These are phyloP conservation scores for Rhagoletis zephyria DNA, from an alignment of 1,140 invertebrate species.

Conservation along the genomic window DNA sequence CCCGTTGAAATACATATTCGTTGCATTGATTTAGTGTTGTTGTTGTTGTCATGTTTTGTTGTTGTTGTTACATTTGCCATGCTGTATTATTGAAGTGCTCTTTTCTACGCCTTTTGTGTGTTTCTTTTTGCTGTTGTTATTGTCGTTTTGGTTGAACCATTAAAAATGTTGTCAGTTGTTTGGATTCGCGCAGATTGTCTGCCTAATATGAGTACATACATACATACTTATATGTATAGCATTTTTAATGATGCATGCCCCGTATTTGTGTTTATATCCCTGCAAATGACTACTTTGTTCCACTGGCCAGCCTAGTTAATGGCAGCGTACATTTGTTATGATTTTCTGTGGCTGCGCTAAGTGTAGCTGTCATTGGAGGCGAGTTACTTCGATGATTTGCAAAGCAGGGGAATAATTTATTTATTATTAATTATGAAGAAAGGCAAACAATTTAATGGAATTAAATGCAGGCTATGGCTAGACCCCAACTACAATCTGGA, in stretches of 20 bases:
- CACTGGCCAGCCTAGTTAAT: not conserved
- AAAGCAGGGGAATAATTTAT: not conserved
- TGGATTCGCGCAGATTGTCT: slow-evolving; percentile 41
- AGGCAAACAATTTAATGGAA: not conserved
- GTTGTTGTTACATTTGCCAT: slow-evolving; percentile 16
- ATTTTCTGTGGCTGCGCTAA: not conserved
- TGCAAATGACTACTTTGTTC: not conserved
- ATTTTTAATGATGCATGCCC: not conserved
- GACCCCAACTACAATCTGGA: too few species aligned
- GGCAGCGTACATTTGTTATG: slow-evolving; percentile 14
- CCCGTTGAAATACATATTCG: not conserved
- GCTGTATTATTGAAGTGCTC: not conserved
- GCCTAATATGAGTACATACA: not conserved
- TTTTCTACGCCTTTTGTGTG: not conserved
- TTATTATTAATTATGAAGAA: slow-evolving; percentile 3
- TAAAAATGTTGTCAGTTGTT: slow-evolving; percentile 47
- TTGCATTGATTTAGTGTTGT: not conserved
- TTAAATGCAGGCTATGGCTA: too few species aligned
- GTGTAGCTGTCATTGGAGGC: not conserved
- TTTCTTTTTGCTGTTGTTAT: not conserved
- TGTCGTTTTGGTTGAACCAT: not conserved
- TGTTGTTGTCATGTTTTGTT: not conserved
- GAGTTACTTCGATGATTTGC: not conserved
- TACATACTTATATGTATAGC: not conserved
- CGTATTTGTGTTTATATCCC: not conserved